Evolutionary conservation across 2,113 vertebrate species (phyloP), one percentile per base, ranked within the genome.

Genomic region (Hydrochoerus hydrochaeris): DNA sequence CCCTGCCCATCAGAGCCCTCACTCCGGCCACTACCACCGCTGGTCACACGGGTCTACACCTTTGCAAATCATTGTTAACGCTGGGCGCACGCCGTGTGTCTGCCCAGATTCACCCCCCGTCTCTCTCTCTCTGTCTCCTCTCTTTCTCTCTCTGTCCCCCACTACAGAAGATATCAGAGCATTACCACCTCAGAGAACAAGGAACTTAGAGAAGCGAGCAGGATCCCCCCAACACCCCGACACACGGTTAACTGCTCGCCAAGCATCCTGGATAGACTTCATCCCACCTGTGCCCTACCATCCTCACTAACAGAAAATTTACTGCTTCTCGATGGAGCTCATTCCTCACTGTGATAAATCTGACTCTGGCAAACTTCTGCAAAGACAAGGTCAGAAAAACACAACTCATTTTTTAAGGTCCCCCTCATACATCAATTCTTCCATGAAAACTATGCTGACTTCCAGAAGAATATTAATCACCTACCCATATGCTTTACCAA

Each of bases 271-370:
- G 14, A 32, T 44, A 38, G 52, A 17, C 38, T 73, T 60, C 16
- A 1, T 65, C 24, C 49, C 54, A 19, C 11, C 8, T 67, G 78
- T 46, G 14, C 46, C 88, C 46, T n/a, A 3, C 85, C 71, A 69
- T 63, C 57, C 46, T 81, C 63, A 54, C 73, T 81, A 77, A 67
- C 20, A 77, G 65, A 57, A 95, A 85, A 82, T 82, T 65, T 75
- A 93, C 84, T 26, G 57, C 87, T 62, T 60, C 78, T 75, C 67
- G 35, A 86, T 85, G 78, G 24, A 82, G 44, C 32, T 57, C 87
- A 75, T 91, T 91, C 91, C 54, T 93, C 46, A 54, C 52, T 91
- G 54, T 91, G 88, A 94, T 96, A 85, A 88, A 88, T 94, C 65
- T 95, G 71, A 87, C 24, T 77, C 58, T 69, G 38, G 85, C 57